Evolutionary conservation across 35 echinoderm and acorn worm species (phyloP).

Genomic region (Acanthaster planci): DNA sequence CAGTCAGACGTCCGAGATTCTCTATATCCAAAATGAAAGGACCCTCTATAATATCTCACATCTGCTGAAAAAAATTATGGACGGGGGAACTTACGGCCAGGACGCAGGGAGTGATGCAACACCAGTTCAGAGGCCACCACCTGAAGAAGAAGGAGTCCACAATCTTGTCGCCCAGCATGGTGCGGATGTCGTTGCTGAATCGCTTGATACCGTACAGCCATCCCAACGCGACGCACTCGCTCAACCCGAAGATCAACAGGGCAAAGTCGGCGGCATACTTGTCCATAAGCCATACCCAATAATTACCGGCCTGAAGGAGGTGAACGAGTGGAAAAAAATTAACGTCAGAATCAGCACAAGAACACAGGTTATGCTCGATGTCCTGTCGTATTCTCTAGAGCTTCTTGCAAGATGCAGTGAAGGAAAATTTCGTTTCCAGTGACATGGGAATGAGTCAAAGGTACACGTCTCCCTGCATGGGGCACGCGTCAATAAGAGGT

Average conservation of each 20-base stretch:
- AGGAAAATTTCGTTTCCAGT: too few relatives aligned
- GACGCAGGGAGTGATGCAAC: conserved; percentile 81
- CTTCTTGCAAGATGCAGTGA: too few relatives aligned
- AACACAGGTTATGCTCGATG: too few relatives aligned
- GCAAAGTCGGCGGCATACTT: conserved; percentile 96
- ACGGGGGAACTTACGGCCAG: conserved; percentile 68
- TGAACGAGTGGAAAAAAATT: neutral
- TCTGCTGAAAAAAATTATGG: too few relatives aligned
- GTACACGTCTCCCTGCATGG: too few relatives aligned
- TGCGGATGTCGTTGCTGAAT: conserved; percentile 90
- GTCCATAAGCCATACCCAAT: conserved; percentile 96
- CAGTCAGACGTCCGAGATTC: neutral
- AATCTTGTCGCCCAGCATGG: conserved; percentile 80
- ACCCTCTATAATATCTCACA: too few relatives aligned
- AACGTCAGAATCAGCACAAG: neutral
- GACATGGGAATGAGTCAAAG: too few relatives aligned
- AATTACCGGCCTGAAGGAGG: conserved; percentile 91
- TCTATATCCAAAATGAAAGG: neutral
- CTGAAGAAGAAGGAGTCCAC: conserved; percentile 69
- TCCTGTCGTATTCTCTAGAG: too few relatives aligned
- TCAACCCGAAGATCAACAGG: conserved; percentile 81
- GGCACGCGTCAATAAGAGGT: too few relatives aligned
- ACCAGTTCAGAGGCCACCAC: conserved; percentile 96
- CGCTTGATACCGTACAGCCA: conserved; percentile 87
- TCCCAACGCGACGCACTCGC: conserved; percentile 81